These are phyloP conservation scores for Dynastes hyllus DNA, from an alignment of 2,888 invertebrate species.

Conservation along the genomic window DNA sequence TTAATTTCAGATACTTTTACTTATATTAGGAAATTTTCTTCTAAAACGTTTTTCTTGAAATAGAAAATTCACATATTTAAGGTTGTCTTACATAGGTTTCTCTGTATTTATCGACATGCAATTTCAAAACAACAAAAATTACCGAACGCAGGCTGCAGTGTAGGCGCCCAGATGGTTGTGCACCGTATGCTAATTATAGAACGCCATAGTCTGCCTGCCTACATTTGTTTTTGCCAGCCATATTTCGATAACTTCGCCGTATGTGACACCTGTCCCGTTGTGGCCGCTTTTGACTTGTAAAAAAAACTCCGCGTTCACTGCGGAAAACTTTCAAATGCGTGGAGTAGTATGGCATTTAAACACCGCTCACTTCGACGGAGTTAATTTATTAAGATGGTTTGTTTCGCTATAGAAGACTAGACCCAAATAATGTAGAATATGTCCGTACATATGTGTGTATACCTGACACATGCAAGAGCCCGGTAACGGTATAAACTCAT, in stretches of 20 bases:
- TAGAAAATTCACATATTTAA: no score
- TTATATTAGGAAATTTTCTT: no score
- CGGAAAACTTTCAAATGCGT: not conserved
- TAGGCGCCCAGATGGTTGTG: conserved; percentile 46
- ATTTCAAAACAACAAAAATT: conserved; percentile 36
- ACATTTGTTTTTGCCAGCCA: conserved; percentile 42
- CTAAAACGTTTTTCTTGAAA: no score
- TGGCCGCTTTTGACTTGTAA: not conserved
- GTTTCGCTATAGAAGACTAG: conserved; percentile 16
- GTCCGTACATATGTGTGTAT: not conserved
- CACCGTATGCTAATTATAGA: conserved; percentile 47
- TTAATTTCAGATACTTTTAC: no score
- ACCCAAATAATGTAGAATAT: not conserved
- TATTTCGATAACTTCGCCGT: conserved; percentile 42
- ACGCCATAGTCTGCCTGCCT: conserved; percentile 39
- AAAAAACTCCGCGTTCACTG: conserved; percentile 2
- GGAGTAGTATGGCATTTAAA: conserved; percentile 9
- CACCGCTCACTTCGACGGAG: conserved; percentile 1
- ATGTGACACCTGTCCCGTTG: conserved; percentile 42
- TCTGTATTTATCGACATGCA: conserved; percentile 9
- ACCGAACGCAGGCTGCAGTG: conserved; percentile 24
- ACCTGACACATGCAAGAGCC: not conserved
- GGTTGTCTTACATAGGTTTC: no score
- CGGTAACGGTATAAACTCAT: conserved; percentile 2
- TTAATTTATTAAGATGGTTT: conserved; percentile 13